Percentiles rank a stretch among this genome's conserved stretches.
phyloP scores from a whole-genome alignment of 2,113 vertebrate genomes.

The Callopanchax toddi region DNA sequence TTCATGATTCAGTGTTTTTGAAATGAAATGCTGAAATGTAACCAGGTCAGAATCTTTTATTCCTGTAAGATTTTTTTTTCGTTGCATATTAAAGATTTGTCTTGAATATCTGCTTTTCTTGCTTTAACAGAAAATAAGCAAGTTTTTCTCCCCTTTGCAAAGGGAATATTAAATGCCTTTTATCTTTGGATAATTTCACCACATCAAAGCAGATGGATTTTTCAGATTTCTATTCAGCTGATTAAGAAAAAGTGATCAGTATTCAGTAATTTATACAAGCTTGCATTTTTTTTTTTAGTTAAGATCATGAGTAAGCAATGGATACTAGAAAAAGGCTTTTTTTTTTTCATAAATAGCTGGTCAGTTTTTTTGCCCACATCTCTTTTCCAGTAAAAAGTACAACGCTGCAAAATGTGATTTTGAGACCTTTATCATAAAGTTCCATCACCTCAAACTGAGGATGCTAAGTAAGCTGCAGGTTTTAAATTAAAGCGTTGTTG shows the following conservation, averaged over 20 bases:
- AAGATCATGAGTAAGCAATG: not conserved
- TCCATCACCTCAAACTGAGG: too few relatives aligned
- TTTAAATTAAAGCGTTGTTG: too few relatives aligned
- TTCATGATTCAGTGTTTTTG: conserved; percentile 29
- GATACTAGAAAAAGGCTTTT: not conserved
- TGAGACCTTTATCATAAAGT: too few relatives aligned
- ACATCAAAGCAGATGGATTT: conserved; percentile 54
- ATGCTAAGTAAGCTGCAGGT: too few relatives aligned
- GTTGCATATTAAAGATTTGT: conserved; percentile 23
- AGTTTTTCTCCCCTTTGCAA: not conserved
- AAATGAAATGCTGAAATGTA: conserved; percentile 33
- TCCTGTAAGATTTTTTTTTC: conserved; percentile 19
- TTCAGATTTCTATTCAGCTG: conserved; percentile 40
- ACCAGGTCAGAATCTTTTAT: conserved; percentile 14
- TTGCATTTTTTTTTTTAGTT: not conserved
- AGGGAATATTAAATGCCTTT: conserved; percentile 54
- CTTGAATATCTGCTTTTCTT: conserved; percentile 5
- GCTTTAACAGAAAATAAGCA: conserved; percentile 35
- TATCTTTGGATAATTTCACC: conserved; percentile 46
- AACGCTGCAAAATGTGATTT: too few relatives aligned
- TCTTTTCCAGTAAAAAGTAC: too few relatives aligned
- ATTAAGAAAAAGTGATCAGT: conserved; percentile 31
- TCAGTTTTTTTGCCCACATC: too few relatives aligned
- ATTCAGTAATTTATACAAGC: conserved; percentile 30
- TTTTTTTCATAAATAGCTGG: not conserved